phyloP scores from a whole-genome alignment of 1,140 invertebrate species.

The Oncopeltus fasciatus region DNA sequence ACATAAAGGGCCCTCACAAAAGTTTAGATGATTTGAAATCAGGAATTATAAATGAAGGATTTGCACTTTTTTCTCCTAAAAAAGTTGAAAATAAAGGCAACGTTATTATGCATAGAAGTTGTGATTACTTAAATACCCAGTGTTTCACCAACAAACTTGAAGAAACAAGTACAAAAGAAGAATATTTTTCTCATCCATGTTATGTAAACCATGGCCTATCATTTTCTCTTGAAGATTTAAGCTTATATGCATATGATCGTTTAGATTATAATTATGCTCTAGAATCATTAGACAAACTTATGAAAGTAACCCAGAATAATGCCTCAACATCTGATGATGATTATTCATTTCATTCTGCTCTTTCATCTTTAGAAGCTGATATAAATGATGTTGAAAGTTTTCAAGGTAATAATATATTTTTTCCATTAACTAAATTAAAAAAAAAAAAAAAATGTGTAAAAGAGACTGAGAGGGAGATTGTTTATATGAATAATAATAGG shows the following conservation, averaged over 20 bases:
- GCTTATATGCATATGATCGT: background rate
- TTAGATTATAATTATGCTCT: conserved; percentile 14
- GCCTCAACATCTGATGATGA: conserved; percentile 8
- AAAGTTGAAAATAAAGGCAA: background rate
- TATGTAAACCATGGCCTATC: conserved; percentile 15
- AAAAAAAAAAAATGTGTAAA: too few species aligned
- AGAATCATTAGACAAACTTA: conserved; percentile 3
- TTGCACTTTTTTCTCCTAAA: background rate
- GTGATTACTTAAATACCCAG: background rate
- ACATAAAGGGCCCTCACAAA: background rate
- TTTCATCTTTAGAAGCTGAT: background rate
- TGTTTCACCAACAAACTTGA: too few species aligned
- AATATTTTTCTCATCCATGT: background rate
- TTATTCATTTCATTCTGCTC: conserved; percentile 9
- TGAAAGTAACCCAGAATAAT: conserved; percentile 1
- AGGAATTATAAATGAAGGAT: background rate
- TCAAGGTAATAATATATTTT: background rate
- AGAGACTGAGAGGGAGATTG: too few species aligned
- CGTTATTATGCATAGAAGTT: background rate
- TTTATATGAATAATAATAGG: background rate
- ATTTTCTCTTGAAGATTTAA: conserved; percentile 6
- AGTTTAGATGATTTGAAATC: background rate
- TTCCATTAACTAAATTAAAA: background rate
- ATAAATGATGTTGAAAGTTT: background rate
- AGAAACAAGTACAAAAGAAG: background rate